Conservation (phyloP, 2,888 invertebrate species). For the Cetonia aurata region DNA sequence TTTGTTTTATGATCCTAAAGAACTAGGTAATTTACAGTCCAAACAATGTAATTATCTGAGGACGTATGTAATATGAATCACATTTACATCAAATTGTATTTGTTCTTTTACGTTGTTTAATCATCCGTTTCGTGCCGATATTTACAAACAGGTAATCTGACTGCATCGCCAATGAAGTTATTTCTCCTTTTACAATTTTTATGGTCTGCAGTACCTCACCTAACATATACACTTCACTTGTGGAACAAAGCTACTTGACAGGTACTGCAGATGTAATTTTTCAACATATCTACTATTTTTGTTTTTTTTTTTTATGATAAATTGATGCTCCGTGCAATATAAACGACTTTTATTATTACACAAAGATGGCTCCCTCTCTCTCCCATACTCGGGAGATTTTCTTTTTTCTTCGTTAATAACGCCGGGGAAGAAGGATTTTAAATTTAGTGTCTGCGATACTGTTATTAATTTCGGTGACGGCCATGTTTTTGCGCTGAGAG, state of each 20-base stretch:
- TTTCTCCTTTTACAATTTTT: constrained; percentile 8
- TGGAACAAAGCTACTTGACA: constrained; percentile 19
- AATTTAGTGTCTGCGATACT: constrained; percentile 13
- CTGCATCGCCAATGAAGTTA: constrained; percentile 9
- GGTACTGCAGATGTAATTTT: constrained; percentile 25
- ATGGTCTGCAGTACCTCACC: not conserved
- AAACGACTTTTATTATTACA: constrained; percentile 24
- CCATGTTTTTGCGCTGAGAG: constrained; percentile 15
- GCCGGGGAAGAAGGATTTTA: constrained; percentile 21
- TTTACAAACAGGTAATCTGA: no score
- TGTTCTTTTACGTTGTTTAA: no score
- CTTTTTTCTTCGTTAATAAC: constrained; percentile 11
- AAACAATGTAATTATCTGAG: no score
- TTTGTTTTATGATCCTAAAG: no score
- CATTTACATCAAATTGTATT: no score
- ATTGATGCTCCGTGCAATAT: constrained; percentile 22
- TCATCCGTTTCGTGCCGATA: no score
- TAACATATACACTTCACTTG: constrained; percentile 9
- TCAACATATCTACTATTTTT: not conserved
- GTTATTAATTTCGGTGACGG: constrained; percentile 30
- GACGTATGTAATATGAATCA: no score
- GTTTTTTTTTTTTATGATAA: constrained; percentile 28
- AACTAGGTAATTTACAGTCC: no score
- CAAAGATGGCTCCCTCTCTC: constrained; percentile 3
- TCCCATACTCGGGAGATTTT: not conserved